These are phyloP conservation scores for Eristalinus sepulchralis DNA, from an alignment of 2,888 invertebrate genomes.

Conservation along the genomic window DNA sequence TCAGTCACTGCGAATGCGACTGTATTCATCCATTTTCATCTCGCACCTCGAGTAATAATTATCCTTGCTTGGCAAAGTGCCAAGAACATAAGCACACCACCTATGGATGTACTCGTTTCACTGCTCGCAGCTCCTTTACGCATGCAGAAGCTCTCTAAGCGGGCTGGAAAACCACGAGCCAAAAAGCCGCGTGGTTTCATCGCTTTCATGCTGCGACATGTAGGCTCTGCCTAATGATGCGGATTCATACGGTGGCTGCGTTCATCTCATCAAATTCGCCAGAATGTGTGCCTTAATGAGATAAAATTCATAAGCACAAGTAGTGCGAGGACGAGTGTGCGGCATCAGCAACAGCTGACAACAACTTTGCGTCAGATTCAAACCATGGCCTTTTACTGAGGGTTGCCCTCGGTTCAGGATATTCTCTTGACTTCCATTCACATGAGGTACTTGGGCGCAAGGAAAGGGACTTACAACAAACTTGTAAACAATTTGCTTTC, in stretches of 20 bases:
- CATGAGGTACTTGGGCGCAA: neutral
- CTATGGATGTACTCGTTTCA: neutral
- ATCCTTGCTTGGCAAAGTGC: slow-evolving; percentile 34
- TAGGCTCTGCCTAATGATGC: slow-evolving; percentile 58
- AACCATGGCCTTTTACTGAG: slow-evolving; percentile 58
- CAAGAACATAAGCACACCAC: neutral
- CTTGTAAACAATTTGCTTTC: slow-evolving; percentile 47
- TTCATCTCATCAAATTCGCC: slow-evolving; percentile 47
- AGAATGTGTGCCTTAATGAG: slow-evolving; percentile 56
- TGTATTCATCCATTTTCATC: neutral
- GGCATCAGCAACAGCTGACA: slow-evolving; percentile 54
- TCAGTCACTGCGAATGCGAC: neutral
- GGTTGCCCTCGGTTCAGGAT: slow-evolving; percentile 34
- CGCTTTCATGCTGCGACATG: slow-evolving; percentile 22
- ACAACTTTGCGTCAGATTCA: slow-evolving; percentile 9
- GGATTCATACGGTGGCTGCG: slow-evolving; percentile 39
- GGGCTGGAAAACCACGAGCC: neutral
- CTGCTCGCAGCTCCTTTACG: neutral
- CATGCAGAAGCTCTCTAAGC: slow-evolving; percentile 10
- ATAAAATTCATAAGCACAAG: slow-evolving; percentile 60
- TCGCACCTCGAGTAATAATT: slow-evolving; percentile 20
- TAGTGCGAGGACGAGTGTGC: neutral
- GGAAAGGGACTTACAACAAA: slow-evolving; percentile 39
- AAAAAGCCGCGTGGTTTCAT: neutral
- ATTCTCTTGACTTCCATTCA: slow-evolving; percentile 36